These are phyloP conservation scores for Drosophila pseudoananassae DNA, from an alignment of 1,140 invertebrate genomes.

Conservation along the genomic window DNA sequence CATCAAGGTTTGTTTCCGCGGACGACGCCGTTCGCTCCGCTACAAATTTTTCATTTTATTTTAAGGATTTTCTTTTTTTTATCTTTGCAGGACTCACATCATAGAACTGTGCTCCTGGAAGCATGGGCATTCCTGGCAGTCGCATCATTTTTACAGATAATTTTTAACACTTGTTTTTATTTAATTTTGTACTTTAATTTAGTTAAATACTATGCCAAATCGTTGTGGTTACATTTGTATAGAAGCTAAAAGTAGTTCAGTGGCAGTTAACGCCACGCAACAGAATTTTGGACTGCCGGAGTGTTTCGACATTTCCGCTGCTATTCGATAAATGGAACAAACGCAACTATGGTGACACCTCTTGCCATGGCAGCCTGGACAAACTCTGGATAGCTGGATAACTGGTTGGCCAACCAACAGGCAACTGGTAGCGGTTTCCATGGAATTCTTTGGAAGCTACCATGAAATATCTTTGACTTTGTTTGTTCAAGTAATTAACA, in stretches of 20 bases:
- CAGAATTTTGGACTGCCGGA: constrained; percentile 29
- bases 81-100: constrained; percentile 61
- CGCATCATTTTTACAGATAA: constrained; percentile 58
- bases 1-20: constrained; percentile 80
- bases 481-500: constrained; percentile 10
- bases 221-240: constrained; percentile 39
- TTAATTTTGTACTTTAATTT: constrained; percentile 2
- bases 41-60: constrained; percentile 51
- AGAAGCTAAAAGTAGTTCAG: constrained; percentile 15
- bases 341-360: constrained; percentile 67
- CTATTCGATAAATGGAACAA: constrained; percentile 76
- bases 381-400: constrained; percentile 4
- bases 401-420: constrained; percentile 32
- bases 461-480: constrained; percentile 6
- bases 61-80: neutral
- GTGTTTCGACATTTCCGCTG: constrained; percentile 61
- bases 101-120: constrained; percentile 76
- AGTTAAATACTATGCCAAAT: constrained; percentile 21
- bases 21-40: constrained; percentile 86
- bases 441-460: constrained; percentile 5
- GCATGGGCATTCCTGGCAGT: constrained; percentile 77
- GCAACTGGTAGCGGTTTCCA: constrained; percentile 67
- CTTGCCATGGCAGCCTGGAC: constrained; percentile 54
- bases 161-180: constrained; percentile 16
- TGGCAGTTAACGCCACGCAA: constrained; percentile 55